Evolutionary conservation across 2,888 invertebrate genomes (phyloP).

Genomic region (Archips crataeganus): DNA sequence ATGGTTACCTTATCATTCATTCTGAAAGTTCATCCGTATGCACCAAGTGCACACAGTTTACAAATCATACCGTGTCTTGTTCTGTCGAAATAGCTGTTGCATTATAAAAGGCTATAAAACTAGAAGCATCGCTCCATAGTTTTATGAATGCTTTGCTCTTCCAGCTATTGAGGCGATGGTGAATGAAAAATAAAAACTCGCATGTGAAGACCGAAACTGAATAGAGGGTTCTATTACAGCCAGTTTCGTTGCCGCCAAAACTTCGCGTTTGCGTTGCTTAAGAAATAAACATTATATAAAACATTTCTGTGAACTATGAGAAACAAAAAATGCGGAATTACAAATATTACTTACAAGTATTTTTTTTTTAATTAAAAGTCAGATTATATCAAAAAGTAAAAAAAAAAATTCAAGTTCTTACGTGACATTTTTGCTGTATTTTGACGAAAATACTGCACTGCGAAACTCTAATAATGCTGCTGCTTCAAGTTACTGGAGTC

Average conservation of each 20-base stretch:
- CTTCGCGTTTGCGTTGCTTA: background rate
- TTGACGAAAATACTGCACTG: too few relatives aligned
- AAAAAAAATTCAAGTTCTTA: too few relatives aligned
- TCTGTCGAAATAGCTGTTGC: constrained; percentile 66
- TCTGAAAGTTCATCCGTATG: background rate
- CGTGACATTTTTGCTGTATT: too few relatives aligned
- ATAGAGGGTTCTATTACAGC: constrained; percentile 4
- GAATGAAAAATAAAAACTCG: constrained; percentile 62
- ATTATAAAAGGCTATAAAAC: constrained; percentile 79
- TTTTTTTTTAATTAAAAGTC: background rate
- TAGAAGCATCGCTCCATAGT: constrained; percentile 69
- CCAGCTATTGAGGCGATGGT: constrained; percentile 77
- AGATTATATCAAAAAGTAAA: too few relatives aligned
- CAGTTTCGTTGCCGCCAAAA: background rate
- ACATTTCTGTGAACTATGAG: background rate
- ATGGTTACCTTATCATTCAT: background rate
- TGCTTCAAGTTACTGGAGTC: too few relatives aligned
- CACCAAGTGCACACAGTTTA: constrained; percentile 46
- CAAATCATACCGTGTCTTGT: constrained; percentile 57
- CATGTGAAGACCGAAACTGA: constrained; percentile 7
- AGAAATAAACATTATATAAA: background rate
- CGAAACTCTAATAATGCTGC: too few relatives aligned
- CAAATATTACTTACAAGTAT: background rate
- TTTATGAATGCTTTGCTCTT: constrained; percentile 76
- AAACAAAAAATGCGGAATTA: background rate